Percentiles rank a stretch among this genome's conserved stretches.
These are phyloP conservation scores for Leptocoma aspasia DNA, from an alignment of 2,113 vertebrate species.

Conservation along the genomic window DNA sequence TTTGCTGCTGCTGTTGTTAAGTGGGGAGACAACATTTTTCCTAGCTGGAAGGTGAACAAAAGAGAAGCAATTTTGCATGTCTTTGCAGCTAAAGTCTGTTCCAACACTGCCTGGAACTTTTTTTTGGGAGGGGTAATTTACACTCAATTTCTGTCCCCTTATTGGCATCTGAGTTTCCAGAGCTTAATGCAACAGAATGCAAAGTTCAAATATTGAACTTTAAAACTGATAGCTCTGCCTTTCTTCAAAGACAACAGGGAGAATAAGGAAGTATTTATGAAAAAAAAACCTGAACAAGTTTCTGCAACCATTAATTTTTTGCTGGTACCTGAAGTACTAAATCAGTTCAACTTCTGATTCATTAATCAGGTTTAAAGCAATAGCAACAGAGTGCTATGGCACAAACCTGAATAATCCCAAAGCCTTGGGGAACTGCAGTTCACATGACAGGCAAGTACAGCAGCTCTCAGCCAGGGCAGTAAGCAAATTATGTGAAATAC, in stretches of 20 bases:
- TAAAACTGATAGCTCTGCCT: not conserved
- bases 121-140: not conserved
- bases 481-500: not conserved
- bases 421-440: conserved; percentile 4
- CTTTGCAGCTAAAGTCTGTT: not conserved
- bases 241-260: not conserved
- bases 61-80: not conserved
- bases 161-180: not conserved
- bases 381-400: not conserved
- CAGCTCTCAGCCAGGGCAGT: not conserved
- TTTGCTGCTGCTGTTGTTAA: not conserved
- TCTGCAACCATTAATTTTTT: conserved; percentile 11
- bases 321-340: conserved; percentile 5
- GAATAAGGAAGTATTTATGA: not conserved
- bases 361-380: conserved; percentile 52
- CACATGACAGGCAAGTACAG: not conserved
- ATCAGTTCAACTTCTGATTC: not conserved
- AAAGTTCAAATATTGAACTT: not conserved
- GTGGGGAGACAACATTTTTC: not conserved
- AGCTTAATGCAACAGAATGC: not conserved
- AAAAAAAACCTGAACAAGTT: not conserved
- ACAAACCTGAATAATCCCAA: conserved; percentile 42
- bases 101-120: not conserved
- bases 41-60: not conserved
- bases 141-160: not conserved